phyloP scores from a whole-genome alignment of 2,797 vertebrate species.

The Sebastes steindachneri region DNA sequence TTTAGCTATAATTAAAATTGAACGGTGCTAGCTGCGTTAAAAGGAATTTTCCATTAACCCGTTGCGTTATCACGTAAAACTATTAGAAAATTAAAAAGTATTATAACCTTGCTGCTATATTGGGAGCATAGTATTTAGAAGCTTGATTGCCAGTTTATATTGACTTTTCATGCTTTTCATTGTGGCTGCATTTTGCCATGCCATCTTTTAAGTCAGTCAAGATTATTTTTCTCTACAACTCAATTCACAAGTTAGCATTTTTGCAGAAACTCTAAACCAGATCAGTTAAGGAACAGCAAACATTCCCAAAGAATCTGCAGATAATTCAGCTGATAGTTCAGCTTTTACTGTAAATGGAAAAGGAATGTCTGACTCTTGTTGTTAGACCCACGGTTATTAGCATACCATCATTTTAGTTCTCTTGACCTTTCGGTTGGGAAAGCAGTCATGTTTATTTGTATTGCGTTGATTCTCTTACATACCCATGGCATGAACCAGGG shows the following conservation, averaged over 20 bases:
- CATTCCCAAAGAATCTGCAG: background rate
- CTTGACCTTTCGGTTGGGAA: conserved; percentile 26
- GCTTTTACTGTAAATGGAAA: background rate
- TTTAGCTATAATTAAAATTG: no score
- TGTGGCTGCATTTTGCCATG: background rate
- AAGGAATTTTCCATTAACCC: no score
- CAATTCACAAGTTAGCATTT: background rate
- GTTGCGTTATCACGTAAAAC: no score
- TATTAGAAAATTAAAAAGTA: no score
- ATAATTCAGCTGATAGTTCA: background rate
- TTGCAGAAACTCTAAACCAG: background rate
- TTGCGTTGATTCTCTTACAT: background rate
- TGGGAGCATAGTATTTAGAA: no score
- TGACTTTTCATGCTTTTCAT: background rate
- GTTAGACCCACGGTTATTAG: background rate
- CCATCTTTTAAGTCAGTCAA: background rate
- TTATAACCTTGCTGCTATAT: no score
- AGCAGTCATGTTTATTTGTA: conserved; percentile 30
- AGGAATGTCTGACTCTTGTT: conserved; percentile 4
- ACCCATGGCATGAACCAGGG: background rate
- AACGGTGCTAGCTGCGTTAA: no score
- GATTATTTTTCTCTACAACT: background rate
- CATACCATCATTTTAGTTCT: conserved; percentile 10
- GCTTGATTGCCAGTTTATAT: no score
- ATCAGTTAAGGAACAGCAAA: background rate